Evolutionary conservation across 2,797 vertebrate species (phyloP), one percentile per base, ranked within the genome.

Genomic region (Centropyge bicolor): DNA sequence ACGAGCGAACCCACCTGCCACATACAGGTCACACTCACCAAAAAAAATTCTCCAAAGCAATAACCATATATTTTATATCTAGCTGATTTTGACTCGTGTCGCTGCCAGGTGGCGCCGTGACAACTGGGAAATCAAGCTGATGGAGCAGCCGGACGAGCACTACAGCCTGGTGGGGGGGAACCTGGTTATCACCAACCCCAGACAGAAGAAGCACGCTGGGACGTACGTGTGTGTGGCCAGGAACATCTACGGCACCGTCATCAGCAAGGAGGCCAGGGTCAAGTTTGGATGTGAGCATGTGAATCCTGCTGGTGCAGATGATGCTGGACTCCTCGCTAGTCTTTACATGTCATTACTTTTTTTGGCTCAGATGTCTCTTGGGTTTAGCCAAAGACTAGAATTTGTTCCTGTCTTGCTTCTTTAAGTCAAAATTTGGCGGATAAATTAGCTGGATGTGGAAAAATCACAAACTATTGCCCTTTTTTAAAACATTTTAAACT

Each of bases 141-240:
- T 96, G 90, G 98, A 97, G 81, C 95, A 95, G 90, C 97, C 97
- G 0, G 97, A 97, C 70, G 97, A 97, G 1, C 95, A 97, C 79
- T 98, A 98, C 90, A 97, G 96, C 87, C 96, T 99, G 90, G 96
- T 99, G 6, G 98, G 98, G 60, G 98, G 98, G 70, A 99, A 97
- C 92, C 95, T 99, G 78, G 94, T 99, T 38, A 98, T 99, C 92
- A 98, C 91, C 84, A 98, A 98, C 88, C 98, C 98, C 41, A 96
- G 94, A 51, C 97, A 98, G 82, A 96, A 95, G 89, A 98, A 97
- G 65, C 98, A 99, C 27, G 89, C 95, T 11, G 98, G 98, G 76
- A 96, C 94, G 46, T 99, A 99, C 49, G 80, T 97, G 60, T 99
- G 98, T 51, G 92, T 98, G 81, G 98, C 97, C 55, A 96, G 92